Evolutionary conservation across 2,113 vertebrate genomes (phyloP).

Genomic region (Salvelinus alpinus): DNA sequence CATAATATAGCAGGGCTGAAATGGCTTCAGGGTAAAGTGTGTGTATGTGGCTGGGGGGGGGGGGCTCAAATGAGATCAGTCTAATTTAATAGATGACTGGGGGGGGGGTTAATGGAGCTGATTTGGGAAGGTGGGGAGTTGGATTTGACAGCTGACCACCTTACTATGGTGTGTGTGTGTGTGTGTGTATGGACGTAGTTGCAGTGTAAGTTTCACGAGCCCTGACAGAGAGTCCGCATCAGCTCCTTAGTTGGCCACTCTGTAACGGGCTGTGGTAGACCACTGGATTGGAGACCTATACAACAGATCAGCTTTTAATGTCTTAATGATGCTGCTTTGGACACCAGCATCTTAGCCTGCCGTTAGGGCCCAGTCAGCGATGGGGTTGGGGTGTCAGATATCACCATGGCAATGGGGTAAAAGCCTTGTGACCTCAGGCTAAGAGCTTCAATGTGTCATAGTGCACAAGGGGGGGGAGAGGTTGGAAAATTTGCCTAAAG

Average conservation of each 20-base stretch:
- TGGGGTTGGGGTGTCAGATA: too few species aligned
- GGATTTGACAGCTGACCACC: slow-evolving; percentile 59
- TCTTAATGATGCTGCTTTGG: slow-evolving; percentile 16
- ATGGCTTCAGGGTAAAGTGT: slow-evolving; percentile 14
- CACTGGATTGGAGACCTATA: slow-evolving; percentile 18
- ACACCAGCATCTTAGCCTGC: neutral
- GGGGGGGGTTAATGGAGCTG: slow-evolving; percentile 63
- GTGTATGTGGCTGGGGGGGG: neutral
- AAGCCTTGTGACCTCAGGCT: too few species aligned
- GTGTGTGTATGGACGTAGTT: neutral
- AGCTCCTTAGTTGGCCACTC: too few species aligned
- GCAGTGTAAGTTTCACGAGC: neutral
- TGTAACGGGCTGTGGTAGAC: neutral
- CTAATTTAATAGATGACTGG: slow-evolving; percentile 70
- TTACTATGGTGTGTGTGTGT: slow-evolving; percentile 19
- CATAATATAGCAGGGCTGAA: slow-evolving; percentile 48
- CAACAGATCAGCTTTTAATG: slow-evolving; percentile 26
- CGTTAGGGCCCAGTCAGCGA: neutral
- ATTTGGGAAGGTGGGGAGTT: slow-evolving; percentile 29
- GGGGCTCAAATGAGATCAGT: slow-evolving; percentile 47
- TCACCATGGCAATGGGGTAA: too few species aligned
- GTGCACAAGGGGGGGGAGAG: too few species aligned
- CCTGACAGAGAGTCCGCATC: neutral
- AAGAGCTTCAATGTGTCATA: too few species aligned
- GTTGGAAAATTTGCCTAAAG: too few species aligned